These are phyloP conservation scores for Tokudaia muenninki DNA, from an alignment of 2,797 vertebrate genomes.

Conservation along the genomic window DNA sequence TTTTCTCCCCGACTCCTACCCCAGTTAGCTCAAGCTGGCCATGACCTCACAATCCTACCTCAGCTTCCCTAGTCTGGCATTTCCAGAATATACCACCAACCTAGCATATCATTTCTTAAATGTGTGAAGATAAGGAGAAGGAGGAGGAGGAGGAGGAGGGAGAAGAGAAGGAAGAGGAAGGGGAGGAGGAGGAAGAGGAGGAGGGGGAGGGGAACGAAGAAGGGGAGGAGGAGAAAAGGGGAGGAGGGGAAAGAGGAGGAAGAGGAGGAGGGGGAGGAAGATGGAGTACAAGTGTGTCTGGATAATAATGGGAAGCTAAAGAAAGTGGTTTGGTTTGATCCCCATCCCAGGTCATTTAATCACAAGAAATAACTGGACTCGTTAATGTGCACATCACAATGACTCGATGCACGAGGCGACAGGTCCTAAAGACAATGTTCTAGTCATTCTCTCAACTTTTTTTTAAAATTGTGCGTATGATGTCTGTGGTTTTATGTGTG, in stretches of 20 bases:
- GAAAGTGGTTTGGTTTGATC: neutral
- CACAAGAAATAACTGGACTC: neutral
- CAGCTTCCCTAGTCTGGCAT: neutral
- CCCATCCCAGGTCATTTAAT: neutral
- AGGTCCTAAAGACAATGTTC: neutral
- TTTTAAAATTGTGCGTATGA: neutral
- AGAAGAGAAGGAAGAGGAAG: fast-evolving
- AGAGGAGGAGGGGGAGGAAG: neutral
- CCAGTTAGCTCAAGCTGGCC: neutral
- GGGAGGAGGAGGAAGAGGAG: fast-evolving
- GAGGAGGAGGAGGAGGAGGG: no score
- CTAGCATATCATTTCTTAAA: neutral
- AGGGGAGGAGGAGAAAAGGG: fast-evolving
- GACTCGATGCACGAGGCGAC: neutral
- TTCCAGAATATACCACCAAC: neutral
- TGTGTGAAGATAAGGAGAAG: neutral
- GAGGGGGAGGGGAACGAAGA: neutral
- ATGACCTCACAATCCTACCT: neutral
- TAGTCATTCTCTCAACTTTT: neutral
- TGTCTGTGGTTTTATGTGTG: neutral
- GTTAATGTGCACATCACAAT: neutral
- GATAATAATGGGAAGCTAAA: slow-evolving; percentile 22
- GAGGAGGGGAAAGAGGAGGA: neutral
- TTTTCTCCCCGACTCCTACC: neutral
- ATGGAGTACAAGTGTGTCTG: neutral